A percentile compares a stretch with the other conserved stretches of the same genome.
Evolutionary conservation across 2,888 invertebrate species (phyloP).

Genomic region (Megastigmus dorsalis): DNA sequence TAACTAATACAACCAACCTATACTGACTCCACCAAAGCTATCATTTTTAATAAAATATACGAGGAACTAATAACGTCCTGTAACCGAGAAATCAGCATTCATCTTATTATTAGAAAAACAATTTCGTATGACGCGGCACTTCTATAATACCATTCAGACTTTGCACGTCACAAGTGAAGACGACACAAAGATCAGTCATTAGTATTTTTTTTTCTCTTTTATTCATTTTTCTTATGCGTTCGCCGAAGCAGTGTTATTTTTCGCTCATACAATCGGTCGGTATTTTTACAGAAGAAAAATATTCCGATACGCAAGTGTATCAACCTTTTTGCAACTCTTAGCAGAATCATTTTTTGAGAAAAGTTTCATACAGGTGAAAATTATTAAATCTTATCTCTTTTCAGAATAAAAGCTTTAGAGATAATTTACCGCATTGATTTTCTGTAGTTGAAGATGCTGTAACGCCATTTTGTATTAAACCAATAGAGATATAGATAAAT

Average conservation of each 20-base stretch:
- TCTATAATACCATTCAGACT: neutral
- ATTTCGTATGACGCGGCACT: constrained; percentile 10
- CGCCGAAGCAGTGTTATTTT: constrained; percentile 9
- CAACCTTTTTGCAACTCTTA: neutral
- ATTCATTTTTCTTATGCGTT: neutral
- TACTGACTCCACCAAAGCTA: too few relatives aligned
- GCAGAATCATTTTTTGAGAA: too few relatives aligned
- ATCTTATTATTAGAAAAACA: neutral
- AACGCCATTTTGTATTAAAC: too few relatives aligned
- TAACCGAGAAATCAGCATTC: neutral
- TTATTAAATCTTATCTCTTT: neutral
- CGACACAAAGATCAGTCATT: constrained; percentile 20
- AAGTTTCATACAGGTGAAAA: too few relatives aligned
- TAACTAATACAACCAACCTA: too few relatives aligned
- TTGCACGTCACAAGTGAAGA: constrained; percentile 5
- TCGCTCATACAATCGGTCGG: neutral
- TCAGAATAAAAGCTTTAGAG: neutral
- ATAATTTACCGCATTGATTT: too few relatives aligned
- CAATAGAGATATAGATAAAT: too few relatives aligned
- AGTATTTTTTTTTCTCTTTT: constrained; percentile 4
- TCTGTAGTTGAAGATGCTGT: too few relatives aligned
- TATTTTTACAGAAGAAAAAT: constrained; percentile 15
- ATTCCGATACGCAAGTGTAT: neutral
- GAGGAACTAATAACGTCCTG: too few relatives aligned
- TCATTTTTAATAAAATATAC: too few relatives aligned